Percentiles rank a stretch among this genome's conserved stretches.
phyloP scores from a whole-genome alignment of 2,113 vertebrate species.

The Colaptes auratus region DNA sequence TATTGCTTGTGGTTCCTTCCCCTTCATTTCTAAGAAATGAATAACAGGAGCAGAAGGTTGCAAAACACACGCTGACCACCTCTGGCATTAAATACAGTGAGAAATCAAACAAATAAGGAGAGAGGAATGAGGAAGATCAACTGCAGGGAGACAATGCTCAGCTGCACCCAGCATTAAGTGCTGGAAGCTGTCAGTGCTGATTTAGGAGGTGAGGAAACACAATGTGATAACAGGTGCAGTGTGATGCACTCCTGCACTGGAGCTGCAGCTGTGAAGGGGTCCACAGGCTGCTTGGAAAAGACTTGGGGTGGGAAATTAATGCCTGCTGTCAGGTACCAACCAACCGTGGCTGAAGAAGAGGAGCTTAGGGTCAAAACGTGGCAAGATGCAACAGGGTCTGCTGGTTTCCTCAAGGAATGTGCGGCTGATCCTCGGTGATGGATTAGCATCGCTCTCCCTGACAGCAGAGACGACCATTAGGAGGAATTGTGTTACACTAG shows the following conservation, averaged over 20 bases:
- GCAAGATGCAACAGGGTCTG: not conserved
- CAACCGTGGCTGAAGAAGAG: not conserved
- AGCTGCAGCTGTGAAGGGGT: not conserved
- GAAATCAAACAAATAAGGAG: not conserved
- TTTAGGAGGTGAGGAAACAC: not conserved
- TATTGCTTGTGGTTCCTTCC: slow-evolving; percentile 6
- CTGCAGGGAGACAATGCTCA: not conserved
- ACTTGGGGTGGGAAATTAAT: not conserved
- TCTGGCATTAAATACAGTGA: not conserved
- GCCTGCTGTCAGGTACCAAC: not conserved
- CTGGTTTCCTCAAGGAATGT: not conserved
- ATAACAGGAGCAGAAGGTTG: not conserved
- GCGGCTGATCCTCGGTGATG: not conserved
- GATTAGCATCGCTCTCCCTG: not conserved
- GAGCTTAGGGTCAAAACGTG: accelerated
- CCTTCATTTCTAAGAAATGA: slow-evolving; percentile 21
- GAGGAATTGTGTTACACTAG: not conserved
- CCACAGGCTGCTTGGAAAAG: not conserved
- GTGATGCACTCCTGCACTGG: accelerated
- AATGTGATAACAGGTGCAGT: accelerated
- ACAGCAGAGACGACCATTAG: accelerated
- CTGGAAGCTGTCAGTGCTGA: not conserved
- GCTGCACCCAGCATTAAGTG: not conserved
- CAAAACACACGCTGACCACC: not conserved
- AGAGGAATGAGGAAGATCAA: not conserved